Base-by-base conservation (phyloP, 2,797 vertebrate species). In the Arctocebus calabarensis region DNA sequence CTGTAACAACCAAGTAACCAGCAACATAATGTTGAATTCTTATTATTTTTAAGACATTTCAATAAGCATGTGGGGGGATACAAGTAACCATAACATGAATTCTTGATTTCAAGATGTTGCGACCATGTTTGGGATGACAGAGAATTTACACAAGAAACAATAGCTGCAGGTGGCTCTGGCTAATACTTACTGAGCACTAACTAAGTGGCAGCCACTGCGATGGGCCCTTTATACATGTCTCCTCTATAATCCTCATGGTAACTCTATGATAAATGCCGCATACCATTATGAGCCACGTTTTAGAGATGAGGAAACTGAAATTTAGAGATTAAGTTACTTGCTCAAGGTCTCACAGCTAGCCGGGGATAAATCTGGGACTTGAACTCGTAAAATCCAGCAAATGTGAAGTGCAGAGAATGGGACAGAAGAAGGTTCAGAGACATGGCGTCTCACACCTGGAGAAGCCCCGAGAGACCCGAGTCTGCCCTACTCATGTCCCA, bases 391-490 rank as follows among this genome's bases (percentile, higher is more conserved):
- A 48, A 78, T 14, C 55, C 34, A 70, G 79, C 43, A 34, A 55
- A 34, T 77, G 14, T 43, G 86, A 77, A 59, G 27, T 55, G 57
- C 7, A 73, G 45, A 70, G 90, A 84, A 59, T 9, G 22, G 68
- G 37, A 59, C 37, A 62, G 37, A 94, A 90, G 40, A 79, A 62
- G n/a, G 68, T 59, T 95, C 55, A 55, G 66, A 91, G 40, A 68
- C 13, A 32, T 3, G 79, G 12, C n/a, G 48, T 79, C 23, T 59
- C 23, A 73, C 32, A 71, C 68, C n/a, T 55, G 17, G 34, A 78
- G 37, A 48, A 75, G 13, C 12, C 4, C 12, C 83, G n/a, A 17
- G 29, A 66, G 32, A 68, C n/a, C n/a, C 48, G 34, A 84, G 27
- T 79, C 59, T 94, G 79, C 27, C 20, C 62, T 4, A 27, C 64